A percentile compares a stretch with the other conserved stretches of the same genome.
Evolutionary conservation across 1,140 invertebrate species (phyloP).

Genomic region (Bradynema listronoti): DNA sequence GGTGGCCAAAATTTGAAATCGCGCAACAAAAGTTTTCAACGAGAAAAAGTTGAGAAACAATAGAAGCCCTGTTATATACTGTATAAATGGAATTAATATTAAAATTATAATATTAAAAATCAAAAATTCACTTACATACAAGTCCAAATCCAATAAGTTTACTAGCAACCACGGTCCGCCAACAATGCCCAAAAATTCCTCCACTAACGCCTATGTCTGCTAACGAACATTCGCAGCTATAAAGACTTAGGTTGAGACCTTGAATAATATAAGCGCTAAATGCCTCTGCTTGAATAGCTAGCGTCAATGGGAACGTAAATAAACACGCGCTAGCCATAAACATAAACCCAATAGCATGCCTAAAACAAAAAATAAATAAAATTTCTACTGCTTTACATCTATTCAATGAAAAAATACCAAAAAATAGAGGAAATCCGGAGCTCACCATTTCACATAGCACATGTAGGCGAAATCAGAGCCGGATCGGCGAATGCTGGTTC

Average conservation of each 20-base stretch:
- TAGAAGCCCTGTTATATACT: slow-evolving; percentile 30
- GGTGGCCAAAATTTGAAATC: slow-evolving; percentile 49
- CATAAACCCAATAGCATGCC: slow-evolving; percentile 37
- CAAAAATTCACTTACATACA: slow-evolving; percentile 21
- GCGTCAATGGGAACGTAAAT: slow-evolving; percentile 43
- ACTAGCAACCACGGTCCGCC: background rate
- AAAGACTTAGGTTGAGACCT: slow-evolving; percentile 26
- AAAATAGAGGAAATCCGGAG: slow-evolving; percentile 6
- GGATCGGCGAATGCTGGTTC: slow-evolving; percentile 37
- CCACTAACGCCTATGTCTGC: too few relatives aligned
- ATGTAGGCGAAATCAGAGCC: slow-evolving; percentile 50
- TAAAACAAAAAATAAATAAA: slow-evolving; percentile 6
- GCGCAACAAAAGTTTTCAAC: slow-evolving; percentile 33
- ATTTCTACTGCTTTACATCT: slow-evolving; percentile 7
- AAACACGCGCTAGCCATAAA: slow-evolving; percentile 44
- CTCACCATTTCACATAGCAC: slow-evolving; percentile 44
- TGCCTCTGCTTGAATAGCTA: slow-evolving; percentile 40
- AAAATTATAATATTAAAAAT: slow-evolving; percentile 3
- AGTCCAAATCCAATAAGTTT: slow-evolving; percentile 32
- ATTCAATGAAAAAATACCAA: slow-evolving; percentile 16
- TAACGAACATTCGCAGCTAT: too few relatives aligned
- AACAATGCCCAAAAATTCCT: slow-evolving; percentile 13
- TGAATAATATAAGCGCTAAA: slow-evolving; percentile 42
- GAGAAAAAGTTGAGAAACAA: slow-evolving; percentile 43
- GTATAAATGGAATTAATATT: slow-evolving; percentile 14